Conservation (phyloP, 2,888 invertebrate genomes). For the Carterocephalus palaemon region DNA sequence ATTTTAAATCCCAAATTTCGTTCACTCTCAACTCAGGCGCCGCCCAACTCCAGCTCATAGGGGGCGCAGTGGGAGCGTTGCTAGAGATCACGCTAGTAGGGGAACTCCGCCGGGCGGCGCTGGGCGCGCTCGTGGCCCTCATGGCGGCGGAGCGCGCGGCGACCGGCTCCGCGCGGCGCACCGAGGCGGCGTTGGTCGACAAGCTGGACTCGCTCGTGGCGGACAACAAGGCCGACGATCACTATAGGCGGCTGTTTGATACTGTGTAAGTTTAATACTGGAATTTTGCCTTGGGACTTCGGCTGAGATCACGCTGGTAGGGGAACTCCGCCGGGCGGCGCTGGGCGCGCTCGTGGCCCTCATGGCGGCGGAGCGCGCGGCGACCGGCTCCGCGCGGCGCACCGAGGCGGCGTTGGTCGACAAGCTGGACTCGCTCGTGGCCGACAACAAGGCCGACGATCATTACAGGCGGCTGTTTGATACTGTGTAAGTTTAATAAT, state of each 20-base stretch:
- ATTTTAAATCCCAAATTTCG: not conserved
- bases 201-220: slow-evolving; percentile 95
- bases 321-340: slow-evolving; percentile 93
- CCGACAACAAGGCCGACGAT: slow-evolving; percentile 96
- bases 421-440: slow-evolving; percentile 93
- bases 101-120: slow-evolving; percentile 91
- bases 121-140: slow-evolving; percentile 96
- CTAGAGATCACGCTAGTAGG: slow-evolving; percentile 95
- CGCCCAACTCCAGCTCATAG: slow-evolving; percentile 92
- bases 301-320: slow-evolving; percentile 94
- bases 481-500: slow-evolving; percentile 88
- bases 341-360: slow-evolving; percentile 95
- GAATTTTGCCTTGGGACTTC: slow-evolving; percentile 88
- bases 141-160: slow-evolving; percentile 94
- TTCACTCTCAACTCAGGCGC: slow-evolving; percentile 77
- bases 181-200: slow-evolving; percentile 96
- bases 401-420: slow-evolving; percentile 97
- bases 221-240: slow-evolving; percentile 95
- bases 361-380: slow-evolving; percentile 93
- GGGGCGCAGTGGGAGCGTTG: slow-evolving; percentile 95
- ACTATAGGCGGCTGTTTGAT: slow-evolving; percentile 94
- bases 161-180: slow-evolving; percentile 91
- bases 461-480: slow-evolving; percentile 96
- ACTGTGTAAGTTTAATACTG: slow-evolving; percentile 88
- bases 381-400: slow-evolving; percentile 91